Evolutionary conservation across 2,888 invertebrate species (phyloP).

Genomic region (Chouioia cunea): DNA sequence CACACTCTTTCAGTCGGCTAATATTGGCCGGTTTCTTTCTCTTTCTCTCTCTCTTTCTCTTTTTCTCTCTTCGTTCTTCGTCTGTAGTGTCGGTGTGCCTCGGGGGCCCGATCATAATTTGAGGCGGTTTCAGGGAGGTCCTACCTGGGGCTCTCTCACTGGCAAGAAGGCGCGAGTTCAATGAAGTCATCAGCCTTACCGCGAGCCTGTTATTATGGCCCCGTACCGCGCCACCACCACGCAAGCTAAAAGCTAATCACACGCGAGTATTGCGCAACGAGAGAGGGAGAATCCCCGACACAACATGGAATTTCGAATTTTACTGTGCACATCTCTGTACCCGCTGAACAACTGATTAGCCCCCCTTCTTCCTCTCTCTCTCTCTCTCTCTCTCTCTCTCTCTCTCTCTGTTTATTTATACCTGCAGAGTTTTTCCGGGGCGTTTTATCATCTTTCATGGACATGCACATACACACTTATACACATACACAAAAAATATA

Average conservation of each 20-base stretch:
- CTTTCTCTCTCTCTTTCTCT: conserved; percentile 44
- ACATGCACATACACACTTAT: no score
- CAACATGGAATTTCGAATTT: not conserved
- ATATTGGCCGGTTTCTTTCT: not conserved
- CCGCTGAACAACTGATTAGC: no score
- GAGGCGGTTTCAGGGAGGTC: conserved; percentile 68
- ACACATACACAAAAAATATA: conserved; percentile 1
- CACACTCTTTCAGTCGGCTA: conserved; percentile 28
- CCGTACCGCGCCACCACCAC: conserved; percentile 66
- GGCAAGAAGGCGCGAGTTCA: conserved; percentile 58
- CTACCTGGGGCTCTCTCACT: conserved; percentile 59
- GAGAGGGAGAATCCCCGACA: not conserved
- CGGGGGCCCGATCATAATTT: conserved; percentile 63
- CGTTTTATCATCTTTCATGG: not conserved
- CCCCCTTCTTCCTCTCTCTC: conserved; percentile 51
- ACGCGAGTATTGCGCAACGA: not conserved
- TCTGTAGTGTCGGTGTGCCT: not conserved
- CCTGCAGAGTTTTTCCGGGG: conserved; percentile 7
- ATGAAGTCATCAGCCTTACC: conserved; percentile 58
- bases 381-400: conserved; percentile 33
- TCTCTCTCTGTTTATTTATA: conserved; percentile 36
- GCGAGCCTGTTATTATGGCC: conserved; percentile 66
- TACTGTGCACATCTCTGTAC: not conserved
- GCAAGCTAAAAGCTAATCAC: not conserved
- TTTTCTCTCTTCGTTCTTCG: conserved; percentile 8